Evolutionary conservation across 2,888 invertebrate species (phyloP).

Genomic region (Geophilus truncorum): DNA sequence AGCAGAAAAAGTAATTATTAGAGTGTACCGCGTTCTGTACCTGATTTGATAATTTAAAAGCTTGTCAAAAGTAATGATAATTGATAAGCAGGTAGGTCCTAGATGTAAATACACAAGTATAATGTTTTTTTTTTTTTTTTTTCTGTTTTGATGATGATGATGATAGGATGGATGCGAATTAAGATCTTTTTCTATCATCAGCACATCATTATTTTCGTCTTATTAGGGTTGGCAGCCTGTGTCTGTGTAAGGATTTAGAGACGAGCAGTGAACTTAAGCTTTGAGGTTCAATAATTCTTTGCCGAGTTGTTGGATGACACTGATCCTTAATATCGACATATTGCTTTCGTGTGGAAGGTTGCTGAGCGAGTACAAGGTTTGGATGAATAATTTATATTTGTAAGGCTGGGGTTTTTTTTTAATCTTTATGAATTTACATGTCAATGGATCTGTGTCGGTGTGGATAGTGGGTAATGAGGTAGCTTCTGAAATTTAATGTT

Average conservation of each 20-base stretch:
- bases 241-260: slow-evolving; percentile 2
- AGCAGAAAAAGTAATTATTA: not conserved
- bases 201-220: slow-evolving; percentile 2
- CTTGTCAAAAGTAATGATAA: not conserved
- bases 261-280: slow-evolving; percentile 10
- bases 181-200: not conserved
- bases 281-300: slow-evolving; percentile 9
- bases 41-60: not conserved
- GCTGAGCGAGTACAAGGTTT: not conserved
- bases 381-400: not conserved
- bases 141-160: not conserved
- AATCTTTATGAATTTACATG: not conserved
- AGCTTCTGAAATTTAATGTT: not conserved
- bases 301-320: not conserved
- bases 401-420: not conserved
- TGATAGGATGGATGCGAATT: not conserved
- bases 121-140: not conserved
- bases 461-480: not conserved
- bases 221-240: not conserved
- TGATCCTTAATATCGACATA: not conserved
- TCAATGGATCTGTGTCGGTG: not conserved
- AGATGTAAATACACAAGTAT: not conserved
- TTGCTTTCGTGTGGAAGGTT: not conserved
- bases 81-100: not conserved
- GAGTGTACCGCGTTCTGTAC: not conserved